Conservation (phyloP, 2,113 vertebrate species). For the Pholis gunnellus region DNA sequence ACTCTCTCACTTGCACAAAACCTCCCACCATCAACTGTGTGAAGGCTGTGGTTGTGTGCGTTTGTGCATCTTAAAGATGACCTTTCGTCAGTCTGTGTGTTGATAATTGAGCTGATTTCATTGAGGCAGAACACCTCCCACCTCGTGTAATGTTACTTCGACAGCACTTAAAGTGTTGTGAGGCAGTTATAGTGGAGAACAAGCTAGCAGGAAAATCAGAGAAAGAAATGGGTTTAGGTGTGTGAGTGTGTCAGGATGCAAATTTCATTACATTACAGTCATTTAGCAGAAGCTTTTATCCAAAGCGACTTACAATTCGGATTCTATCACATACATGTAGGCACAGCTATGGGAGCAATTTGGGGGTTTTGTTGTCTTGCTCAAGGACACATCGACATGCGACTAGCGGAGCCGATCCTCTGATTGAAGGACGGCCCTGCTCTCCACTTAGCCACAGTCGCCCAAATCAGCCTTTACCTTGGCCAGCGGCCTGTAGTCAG, state of each 20-base stretch:
- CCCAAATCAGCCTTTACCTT: too few relatives aligned
- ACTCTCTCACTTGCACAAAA: background rate
- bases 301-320: too few relatives aligned
- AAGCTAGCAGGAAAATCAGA: background rate
- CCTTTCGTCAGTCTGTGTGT: constrained; percentile 37
- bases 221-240: background rate
- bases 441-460: too few relatives aligned
- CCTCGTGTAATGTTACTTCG: constrained; percentile 5
- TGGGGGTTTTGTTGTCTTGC: too few relatives aligned
- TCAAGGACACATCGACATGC: too few relatives aligned
- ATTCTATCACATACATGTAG: too few relatives aligned
- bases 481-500: too few relatives aligned
- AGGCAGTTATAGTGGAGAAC: constrained; percentile 7
- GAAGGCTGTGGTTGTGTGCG: constrained; percentile 5
- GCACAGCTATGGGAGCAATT: too few relatives aligned
- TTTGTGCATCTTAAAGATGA: constrained; percentile 19
- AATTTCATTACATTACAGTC: background rate
- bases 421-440: too few relatives aligned
- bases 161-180: background rate
- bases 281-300: too few relatives aligned
- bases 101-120: constrained; percentile 59
- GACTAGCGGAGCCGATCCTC: too few relatives aligned
- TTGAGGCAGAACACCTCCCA: constrained; percentile 39
- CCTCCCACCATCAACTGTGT: background rate
- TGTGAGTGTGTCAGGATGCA: constrained; percentile 4